Conservation (phyloP, 2,888 invertebrate species). For the Miltochrista miniata region DNA sequence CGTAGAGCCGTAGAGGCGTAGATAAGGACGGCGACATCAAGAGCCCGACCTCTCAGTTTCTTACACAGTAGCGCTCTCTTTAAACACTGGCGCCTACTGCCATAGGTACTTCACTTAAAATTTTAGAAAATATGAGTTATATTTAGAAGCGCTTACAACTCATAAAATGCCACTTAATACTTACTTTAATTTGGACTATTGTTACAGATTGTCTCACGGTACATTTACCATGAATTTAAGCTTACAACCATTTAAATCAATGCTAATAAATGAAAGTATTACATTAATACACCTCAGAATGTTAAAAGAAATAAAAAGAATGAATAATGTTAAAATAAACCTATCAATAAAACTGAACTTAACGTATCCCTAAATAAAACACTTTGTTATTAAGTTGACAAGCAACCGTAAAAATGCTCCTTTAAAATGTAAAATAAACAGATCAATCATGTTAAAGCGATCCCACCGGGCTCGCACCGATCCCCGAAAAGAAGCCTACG, state of each 20-base stretch:
- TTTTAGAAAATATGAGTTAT: constrained; percentile 13
- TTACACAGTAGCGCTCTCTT: constrained; percentile 36
- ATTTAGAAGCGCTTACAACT: constrained; percentile 22
- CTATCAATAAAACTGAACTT: constrained; percentile 82
- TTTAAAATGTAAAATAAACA: constrained; percentile 84
- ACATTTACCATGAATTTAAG: constrained; percentile 22
- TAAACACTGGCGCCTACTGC: constrained; percentile 38
- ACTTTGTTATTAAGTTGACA: constrained; percentile 84
- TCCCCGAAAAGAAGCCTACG: constrained; percentile 82
- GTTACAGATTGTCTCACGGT: constrained; percentile 3
- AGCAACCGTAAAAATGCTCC: constrained; percentile 83
- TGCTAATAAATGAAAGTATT: constrained; percentile 34
- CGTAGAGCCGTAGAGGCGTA: constrained; percentile 23
- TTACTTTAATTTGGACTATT: constrained; percentile 7
- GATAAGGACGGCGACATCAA: constrained; percentile 36
- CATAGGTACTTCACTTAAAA: constrained; percentile 28
- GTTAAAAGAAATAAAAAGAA: constrained; percentile 56
- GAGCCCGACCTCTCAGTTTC: constrained; percentile 33
- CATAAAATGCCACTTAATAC: constrained; percentile 12
- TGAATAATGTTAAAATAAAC: constrained; percentile 77
- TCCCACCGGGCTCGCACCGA: constrained; percentile 78
- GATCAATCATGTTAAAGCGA: constrained; percentile 83
- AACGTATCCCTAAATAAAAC: constrained; percentile 80
- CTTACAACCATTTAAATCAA: constrained; percentile 29
- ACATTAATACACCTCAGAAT: constrained; percentile 43